Evolutionary conservation across 2,797 vertebrate species (phyloP), one percentile per base, ranked within the genome.

Genomic region (Enteromius argenteus): DNA sequence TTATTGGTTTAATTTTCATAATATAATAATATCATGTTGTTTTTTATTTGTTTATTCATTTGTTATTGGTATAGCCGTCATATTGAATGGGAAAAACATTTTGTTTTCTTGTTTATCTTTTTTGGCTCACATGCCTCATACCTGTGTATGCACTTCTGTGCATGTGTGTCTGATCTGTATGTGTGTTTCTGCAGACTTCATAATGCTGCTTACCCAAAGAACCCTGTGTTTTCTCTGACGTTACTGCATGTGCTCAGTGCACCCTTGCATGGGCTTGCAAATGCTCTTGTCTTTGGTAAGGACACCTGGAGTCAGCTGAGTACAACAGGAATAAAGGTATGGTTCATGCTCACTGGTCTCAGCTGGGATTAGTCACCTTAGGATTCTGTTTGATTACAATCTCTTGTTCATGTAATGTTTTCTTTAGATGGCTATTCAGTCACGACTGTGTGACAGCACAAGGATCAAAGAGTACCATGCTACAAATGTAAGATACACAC

Each of bases 181-280:
- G 1, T 68, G 23, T 77, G 14, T 86, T 66, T 66, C n/a, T 17
- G 9, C 81, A 84, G 83, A 58, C 62, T 96, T 86, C 95, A 96
- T 79, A 96, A 96, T 60, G 94, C 95, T 84, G 88, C 93, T 80
- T 94, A 94, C 92, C 94, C 95, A 13, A 71, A 90, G 80, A 88
- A 92, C 32, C 95, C 95, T 4, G 93, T 94, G 75, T 96, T 96
- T 90, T 35, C 91, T 10, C 93, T 96, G 87, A 96, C 94, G 2
- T 87, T 96, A 83, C 88, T 96, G 46, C 96, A 96, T 42, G 95
- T 96, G 81, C 90, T 96, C 81, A 94, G 94, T 5, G 95, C 95
- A 3, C 96, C 95, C 1, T 94, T 96, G 56, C 95, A 96, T 19
- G 96, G 96, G 5, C 89, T 96, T 90, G 95, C 95, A 89, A 96